A percentile compares a stretch with the other conserved stretches of the same genome.
Evolutionary conservation across 2,888 invertebrate genomes (phyloP).

Genomic region (Perithous albicinctus): DNA sequence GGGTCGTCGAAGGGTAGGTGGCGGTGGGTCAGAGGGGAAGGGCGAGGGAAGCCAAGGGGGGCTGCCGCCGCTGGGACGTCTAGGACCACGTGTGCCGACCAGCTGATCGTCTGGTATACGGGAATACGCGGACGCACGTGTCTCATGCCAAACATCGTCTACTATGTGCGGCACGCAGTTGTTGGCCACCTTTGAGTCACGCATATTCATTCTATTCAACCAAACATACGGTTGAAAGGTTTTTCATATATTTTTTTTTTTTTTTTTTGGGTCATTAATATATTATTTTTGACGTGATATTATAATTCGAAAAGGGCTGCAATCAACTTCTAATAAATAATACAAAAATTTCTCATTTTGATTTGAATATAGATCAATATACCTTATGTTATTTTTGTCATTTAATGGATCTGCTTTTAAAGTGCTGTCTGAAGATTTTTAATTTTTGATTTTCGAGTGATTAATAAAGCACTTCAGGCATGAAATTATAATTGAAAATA

Average conservation of each 20-base stretch:
- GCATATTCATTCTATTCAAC: neutral
- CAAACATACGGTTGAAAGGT: neutral
- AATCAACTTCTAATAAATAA: too few species aligned
- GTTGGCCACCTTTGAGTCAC: constrained; percentile 8
- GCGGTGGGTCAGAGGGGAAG: constrained; percentile 50
- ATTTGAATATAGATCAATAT: too few species aligned
- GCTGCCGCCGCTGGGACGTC: constrained; percentile 57
- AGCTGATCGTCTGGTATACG: constrained; percentile 71
- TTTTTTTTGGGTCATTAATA: neutral
- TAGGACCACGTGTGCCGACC: constrained; percentile 70
- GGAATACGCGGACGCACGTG: constrained; percentile 62
- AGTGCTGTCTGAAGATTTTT: too few species aligned
- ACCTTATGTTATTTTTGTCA: too few species aligned
- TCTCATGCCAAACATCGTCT: constrained; percentile 25
- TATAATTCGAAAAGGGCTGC: neutral
- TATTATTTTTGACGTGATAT: neutral
- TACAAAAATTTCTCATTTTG: too few species aligned
- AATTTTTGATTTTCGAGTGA: too few species aligned
- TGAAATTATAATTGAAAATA: neutral
- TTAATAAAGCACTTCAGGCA: too few species aligned
- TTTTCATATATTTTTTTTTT: neutral
- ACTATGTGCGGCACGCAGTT: neutral
- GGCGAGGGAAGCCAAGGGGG: constrained; percentile 24
- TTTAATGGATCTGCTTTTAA: too few species aligned
- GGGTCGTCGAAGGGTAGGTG: constrained; percentile 59